A percentile compares a stretch with the other conserved stretches of the same genome.
These are phyloP conservation scores for Hemichromis elongatus DNA, from an alignment of 2,113 vertebrate species.

Conservation along the genomic window DNA sequence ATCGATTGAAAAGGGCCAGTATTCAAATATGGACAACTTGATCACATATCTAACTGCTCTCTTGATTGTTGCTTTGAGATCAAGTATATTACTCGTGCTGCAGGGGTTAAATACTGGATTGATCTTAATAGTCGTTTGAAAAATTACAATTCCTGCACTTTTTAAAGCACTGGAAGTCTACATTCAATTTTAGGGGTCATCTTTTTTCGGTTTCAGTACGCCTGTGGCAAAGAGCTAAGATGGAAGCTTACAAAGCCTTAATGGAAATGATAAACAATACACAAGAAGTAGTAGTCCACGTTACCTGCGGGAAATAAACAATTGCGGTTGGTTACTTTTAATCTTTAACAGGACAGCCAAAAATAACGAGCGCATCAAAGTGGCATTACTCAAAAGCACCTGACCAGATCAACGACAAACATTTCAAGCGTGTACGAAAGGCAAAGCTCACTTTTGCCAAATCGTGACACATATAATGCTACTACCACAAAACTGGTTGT, in stretches of 20 bases:
- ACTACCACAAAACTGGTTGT: neutral
- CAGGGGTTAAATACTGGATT: slow-evolving; percentile 1
- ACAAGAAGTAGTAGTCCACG: neutral
- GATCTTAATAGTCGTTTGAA: neutral
- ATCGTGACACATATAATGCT: neutral
- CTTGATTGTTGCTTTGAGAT: neutral
- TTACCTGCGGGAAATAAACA: slow-evolving; percentile 23
- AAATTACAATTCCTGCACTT: neutral
- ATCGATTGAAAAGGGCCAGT: slow-evolving; percentile 9
- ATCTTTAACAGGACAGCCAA: neutral
- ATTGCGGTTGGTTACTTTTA: neutral
- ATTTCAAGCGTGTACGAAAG: neutral
- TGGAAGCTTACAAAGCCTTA: slow-evolving; percentile 3
- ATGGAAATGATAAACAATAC: neutral
- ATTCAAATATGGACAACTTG: slow-evolving; percentile 1
- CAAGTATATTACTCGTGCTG: neutral
- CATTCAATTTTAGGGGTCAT: neutral
- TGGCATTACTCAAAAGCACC: neutral
- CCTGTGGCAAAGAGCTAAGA: neutral
- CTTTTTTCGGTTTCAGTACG: neutral
- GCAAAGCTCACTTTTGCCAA: neutral
- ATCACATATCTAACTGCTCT: neutral
- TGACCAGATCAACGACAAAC: neutral
- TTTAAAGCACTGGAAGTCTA: neutral
- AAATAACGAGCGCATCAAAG: neutral